Evolutionary conservation across 2,888 invertebrate genomes (phyloP).

Genomic region (Cantharis rustica): DNA sequence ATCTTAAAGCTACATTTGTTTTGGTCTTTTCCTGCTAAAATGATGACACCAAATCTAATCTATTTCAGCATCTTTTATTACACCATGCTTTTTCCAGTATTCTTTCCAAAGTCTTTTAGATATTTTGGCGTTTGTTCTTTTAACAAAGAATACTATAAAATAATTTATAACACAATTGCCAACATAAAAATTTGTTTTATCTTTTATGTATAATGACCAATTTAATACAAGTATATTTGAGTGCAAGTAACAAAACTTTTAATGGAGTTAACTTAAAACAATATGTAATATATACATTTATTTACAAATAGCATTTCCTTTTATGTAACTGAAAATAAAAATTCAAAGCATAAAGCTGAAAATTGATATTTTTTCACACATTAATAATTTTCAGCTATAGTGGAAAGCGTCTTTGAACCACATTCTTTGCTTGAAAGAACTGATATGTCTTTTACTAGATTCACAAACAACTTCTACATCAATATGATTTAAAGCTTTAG

Average conservation of each 20-base stretch:
- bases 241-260: background rate
- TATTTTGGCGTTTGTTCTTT: background rate
- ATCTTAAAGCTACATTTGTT: background rate
- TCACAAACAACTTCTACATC: background rate
- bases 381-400: background rate
- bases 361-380: background rate
- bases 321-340: background rate
- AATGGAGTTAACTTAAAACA: background rate
- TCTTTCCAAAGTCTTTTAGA: background rate
- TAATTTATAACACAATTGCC: background rate
- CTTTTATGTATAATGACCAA: background rate
- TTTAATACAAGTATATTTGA: background rate
- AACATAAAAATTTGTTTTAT: background rate
- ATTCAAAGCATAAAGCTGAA: background rate
- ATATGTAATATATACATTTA: background rate
- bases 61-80: constrained; percentile 6
- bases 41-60: constrained; percentile 9
- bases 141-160: background rate
- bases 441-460: constrained; percentile 1
- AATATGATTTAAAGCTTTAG: background rate
- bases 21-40: constrained; percentile 1
- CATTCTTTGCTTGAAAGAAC: background rate
- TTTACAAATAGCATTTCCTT: background rate
- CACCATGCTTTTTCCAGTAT: background rate
- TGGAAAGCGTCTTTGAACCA: background rate